Evolutionary conservation across 2,888 invertebrate species (phyloP).

Genomic region (Tuberolachnus salignus): DNA sequence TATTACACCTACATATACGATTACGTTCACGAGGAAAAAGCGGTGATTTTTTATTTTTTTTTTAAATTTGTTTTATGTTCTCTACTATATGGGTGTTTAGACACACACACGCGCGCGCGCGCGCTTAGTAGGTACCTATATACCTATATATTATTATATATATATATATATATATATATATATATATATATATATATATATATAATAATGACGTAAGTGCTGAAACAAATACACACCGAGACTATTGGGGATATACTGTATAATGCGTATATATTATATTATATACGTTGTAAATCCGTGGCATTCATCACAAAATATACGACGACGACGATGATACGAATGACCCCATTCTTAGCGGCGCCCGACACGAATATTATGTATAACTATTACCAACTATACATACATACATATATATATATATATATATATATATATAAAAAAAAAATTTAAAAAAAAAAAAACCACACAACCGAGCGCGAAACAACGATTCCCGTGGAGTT

Average conservation of each 20-base stretch:
- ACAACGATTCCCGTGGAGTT: conserved; percentile 14
- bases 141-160: not conserved
- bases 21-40: conserved; percentile 12
- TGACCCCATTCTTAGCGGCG: conserved; percentile 30
- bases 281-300: conserved; percentile 11
- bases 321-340: not conserved
- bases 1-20: not conserved
- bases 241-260: conserved; percentile 6
- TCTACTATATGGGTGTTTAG: too few species aligned
- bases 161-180: not conserved
- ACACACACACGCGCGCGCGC: too few species aligned
- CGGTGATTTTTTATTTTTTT: not conserved
- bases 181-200: not conserved
- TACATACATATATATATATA: not conserved
- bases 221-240: conserved; percentile 4
- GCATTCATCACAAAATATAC: conserved; percentile 17
- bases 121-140: too few species aligned
- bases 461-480: not conserved
- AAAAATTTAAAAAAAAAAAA: not conserved
- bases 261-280: too few species aligned
- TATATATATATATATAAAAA: not conserved
- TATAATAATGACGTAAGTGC: conserved; percentile 22
- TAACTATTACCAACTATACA: not conserved
- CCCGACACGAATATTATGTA: not conserved
- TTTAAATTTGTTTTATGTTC: not conserved